Percentiles rank a stretch among this genome's conserved stretches.
These are phyloP conservation scores for Natator depressus DNA, from an alignment of 2,113 vertebrate species.

Conservation along the genomic window DNA sequence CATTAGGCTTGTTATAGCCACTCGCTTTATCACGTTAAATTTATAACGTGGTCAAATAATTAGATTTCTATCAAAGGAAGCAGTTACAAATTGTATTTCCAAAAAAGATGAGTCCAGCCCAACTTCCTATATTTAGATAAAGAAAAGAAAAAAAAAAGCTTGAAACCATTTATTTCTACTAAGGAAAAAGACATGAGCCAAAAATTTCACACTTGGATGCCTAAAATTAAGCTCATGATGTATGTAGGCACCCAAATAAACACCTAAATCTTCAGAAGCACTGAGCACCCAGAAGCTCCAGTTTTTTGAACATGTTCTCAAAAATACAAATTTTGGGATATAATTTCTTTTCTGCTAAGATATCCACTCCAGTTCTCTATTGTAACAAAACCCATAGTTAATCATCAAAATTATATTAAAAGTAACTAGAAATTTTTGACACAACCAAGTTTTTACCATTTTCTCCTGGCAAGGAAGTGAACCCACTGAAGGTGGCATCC, in stretches of 20 bases:
- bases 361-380: not conserved
- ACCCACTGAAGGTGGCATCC: not conserved
- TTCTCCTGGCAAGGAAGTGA: not conserved
- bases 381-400: not conserved
- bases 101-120: not conserved
- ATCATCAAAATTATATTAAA: no score
- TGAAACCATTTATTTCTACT: conserved; percentile 30
- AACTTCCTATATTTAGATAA: not conserved
- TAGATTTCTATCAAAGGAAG: conserved; percentile 34
- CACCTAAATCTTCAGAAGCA: conserved; percentile 7
- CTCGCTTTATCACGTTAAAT: not conserved
- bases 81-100: not conserved
- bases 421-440: not conserved
- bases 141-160: not conserved
- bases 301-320: not conserved
- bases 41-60: not conserved
- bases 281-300: not conserved
- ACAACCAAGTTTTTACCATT: not conserved
- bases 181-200: conserved; percentile 1
- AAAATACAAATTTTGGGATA: not conserved
- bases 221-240: not conserved
- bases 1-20: not conserved
- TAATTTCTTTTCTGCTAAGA: not conserved
- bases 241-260: not conserved
- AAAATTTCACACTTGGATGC: not conserved